A percentile compares a stretch with the other conserved stretches of the same genome.
Conservation (phyloP, 2,888 invertebrate genomes). For the Cryptosula pallasiana region DNA sequence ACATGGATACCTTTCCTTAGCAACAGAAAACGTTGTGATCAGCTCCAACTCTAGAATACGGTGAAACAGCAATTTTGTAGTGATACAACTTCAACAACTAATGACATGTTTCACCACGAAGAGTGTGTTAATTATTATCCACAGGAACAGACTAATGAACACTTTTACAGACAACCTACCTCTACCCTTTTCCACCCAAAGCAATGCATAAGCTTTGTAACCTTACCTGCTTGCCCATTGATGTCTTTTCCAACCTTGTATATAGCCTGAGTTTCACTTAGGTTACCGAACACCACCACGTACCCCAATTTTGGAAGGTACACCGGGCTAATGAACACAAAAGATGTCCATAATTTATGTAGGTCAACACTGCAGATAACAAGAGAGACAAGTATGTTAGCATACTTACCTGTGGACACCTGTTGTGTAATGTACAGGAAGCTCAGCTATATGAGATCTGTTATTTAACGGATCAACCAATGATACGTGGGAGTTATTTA, state of each 20-base stretch:
- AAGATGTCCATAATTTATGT: too few relatives aligned
- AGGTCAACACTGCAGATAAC: too few relatives aligned
- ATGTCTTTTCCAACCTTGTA: neutral
- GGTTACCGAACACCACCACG: neutral
- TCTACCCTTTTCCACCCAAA: neutral
- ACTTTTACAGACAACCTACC: too few relatives aligned
- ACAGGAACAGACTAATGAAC: too few relatives aligned
- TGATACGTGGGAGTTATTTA: neutral
- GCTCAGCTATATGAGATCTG: neutral
- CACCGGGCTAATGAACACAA: neutral
- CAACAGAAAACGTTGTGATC: neutral
- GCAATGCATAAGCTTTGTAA: neutral
- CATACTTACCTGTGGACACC: conserved; percentile 5
- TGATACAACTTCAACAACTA: too few relatives aligned
- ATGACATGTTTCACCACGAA: too few relatives aligned
- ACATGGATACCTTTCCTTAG: neutral
- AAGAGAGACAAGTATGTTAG: too few relatives aligned
- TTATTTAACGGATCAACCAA: neutral
- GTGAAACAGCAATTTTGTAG: too few relatives aligned
- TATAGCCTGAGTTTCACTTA: neutral
- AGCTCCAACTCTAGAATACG: neutral
- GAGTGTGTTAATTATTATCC: too few relatives aligned
- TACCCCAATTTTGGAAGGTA: neutral
- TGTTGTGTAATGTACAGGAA: neutral
- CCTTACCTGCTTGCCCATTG: neutral